Percentiles rank a stretch among this genome's conserved stretches.
phyloP scores from a whole-genome alignment of 23 tunicate species.

The Corella eumyota region DNA sequence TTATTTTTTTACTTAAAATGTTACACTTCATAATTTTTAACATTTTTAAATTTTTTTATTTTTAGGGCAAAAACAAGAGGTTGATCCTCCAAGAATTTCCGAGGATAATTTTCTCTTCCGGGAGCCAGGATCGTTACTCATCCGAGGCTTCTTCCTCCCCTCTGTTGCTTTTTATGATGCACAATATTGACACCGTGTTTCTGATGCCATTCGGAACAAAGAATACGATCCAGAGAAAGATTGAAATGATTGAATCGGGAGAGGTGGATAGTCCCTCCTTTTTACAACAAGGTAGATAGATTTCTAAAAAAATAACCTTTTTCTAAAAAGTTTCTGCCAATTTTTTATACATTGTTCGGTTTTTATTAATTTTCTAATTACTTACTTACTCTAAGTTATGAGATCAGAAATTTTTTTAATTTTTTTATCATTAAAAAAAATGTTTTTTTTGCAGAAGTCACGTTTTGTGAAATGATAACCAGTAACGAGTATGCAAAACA shows the following conservation, averaged over 20 bases:
- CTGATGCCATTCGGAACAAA: conserved; percentile 25
- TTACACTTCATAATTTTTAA: neutral
- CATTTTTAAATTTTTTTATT: neutral
- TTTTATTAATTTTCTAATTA: too few species aligned
- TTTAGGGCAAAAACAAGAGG: conserved; percentile 37
- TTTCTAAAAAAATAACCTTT: neutral
- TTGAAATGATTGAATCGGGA: conserved; percentile 31
- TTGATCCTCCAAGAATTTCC: conserved; percentile 42
- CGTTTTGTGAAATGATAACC: conserved; percentile 24
- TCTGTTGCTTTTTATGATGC: conserved; percentile 41
- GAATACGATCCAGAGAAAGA: conserved; percentile 23
- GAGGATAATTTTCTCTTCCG: conserved; percentile 26
- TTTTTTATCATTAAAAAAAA: too few species aligned
- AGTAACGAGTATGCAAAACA: conserved; percentile 25
- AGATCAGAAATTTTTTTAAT: too few species aligned
- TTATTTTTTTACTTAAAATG: neutral
- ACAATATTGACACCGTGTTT: conserved; percentile 25
- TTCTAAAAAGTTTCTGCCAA: neutral
- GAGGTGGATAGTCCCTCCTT: conserved; percentile 52
- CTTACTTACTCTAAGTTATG: too few species aligned
- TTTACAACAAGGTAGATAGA: conserved; percentile 13
- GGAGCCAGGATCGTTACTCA: neutral
- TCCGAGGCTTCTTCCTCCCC: too few species aligned
- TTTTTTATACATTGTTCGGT: too few species aligned
- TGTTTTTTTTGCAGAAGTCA: conserved; percentile 15